Base-by-base conservation (phyloP, 2,113 vertebrate genomes). In the Lucifuga dentata region DNA sequence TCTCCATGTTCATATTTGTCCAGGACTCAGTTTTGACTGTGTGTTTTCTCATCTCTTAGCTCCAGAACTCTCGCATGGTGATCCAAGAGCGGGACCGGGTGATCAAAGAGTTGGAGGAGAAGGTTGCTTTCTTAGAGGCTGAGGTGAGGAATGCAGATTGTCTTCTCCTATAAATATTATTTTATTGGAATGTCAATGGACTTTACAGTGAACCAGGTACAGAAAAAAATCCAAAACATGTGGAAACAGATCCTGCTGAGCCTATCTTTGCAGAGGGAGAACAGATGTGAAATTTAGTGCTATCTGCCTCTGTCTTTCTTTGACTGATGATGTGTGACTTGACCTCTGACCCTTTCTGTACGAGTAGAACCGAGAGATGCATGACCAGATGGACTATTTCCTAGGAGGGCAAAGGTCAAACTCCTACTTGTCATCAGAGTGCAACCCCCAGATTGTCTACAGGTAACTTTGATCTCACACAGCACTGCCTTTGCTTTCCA, bases 21-120 rank as follows among this genome's bases (percentile, higher is more conserved):
- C 52, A 57, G 68, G 23, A 39, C 79, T 78, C 61, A 48, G 4
- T 53, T 48, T 65, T 84, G 66, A 52, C 33, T 59, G 11, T 21
- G 2, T 61, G 76, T 86, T 79, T 78, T 59, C 43, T 72, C 16
- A 6, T 56, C 55, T 76, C 1, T 77, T 7, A 98, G 97, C 95
- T 98, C 73, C 95, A 98, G 92, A 96, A 98, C 88, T 98, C 97
- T 9, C 94, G 96, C 75, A 93, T 93, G 5, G 92, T 96, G 85
- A 95, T 96, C 77, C 95, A 96, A 80, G 93, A 95, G 68, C 94
- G 96, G 32, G 97, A 98, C 8, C 73, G 88, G 0, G 65, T 90
- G 56, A 98, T 98, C 85, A 95, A 93, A 74, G 95, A 97, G 61
- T 94, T 98, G 60, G 94, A 95, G 85, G 97, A 98, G 88, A 95